Evolutionary conservation across 1,140 invertebrate genomes (phyloP), one percentile per base, ranked within the genome.

Genomic region (Tenebrio molitor): DNA sequence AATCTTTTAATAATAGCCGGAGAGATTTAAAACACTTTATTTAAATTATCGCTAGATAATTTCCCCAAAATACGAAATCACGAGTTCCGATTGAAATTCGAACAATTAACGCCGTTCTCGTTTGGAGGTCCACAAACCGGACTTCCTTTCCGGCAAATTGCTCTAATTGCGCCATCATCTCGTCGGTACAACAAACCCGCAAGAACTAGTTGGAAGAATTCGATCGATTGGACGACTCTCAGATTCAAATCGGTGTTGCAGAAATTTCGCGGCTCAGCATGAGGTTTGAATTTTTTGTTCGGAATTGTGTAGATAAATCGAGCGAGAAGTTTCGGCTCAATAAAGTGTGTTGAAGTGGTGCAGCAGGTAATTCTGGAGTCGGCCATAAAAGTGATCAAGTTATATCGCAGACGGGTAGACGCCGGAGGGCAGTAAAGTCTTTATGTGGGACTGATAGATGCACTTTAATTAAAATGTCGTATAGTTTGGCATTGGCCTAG

Each of bases 381-480:
- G n/a, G 50, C 50, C 23, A 58, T 58, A 58, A 58, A 58, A 58
- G 21, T 29, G 50, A 58, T 58, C 50, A 29, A 58, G 50, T 58
- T 50, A 58, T 58, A 58, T 29, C 50, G 50, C n/a, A 58, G 50
- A 29, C 50, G 50, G 3, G 8, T 25, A 58, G 50, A 58, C 50
- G 50, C 23, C 50, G n/a, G 19, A 25, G 15, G 23, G 50, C 23
- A 58, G 50, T 58, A 29, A 58, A 58, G 50, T 58, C 50, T 58
- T 58, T 58, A 58, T 58, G 23, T 58, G 12, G 12, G 50, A 58
- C 50, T 58, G 21, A 29, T 58, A 58, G 50, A 58, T 58, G 50
- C 50, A 58, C 50, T 58, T 58, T 58, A 58, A 58, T 58, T 58
- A 58, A 58, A 58, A 29, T 58, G 50, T 58, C 23, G 50, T 58